Evolutionary conservation across 2,888 invertebrate genomes (phyloP), one percentile per base, ranked within the genome.

Genomic region (Euspilapteryx auroguttella): DNA sequence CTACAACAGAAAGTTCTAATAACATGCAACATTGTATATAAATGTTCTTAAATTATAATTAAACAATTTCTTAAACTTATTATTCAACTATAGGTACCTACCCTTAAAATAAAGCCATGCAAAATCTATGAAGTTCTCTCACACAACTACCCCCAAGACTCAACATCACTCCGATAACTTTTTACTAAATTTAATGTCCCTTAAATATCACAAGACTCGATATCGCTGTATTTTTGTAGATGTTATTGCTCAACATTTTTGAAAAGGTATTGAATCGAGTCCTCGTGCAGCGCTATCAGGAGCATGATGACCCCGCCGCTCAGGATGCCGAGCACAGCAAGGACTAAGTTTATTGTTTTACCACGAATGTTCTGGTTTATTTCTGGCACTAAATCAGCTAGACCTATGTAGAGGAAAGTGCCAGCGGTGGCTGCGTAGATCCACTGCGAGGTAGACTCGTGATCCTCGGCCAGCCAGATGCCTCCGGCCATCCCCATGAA

Each of bases 361-460:
- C 71, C 68, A 38, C 75, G 61, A 42, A 77, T 68, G 44, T 76
- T 76, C 35, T 63, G 61, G 45, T 78, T 78, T 51, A 82, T 69
- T 56, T 82, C 82, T 4, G 82, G 82, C 31, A 89, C 85, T 69
- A 90, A 77, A 61, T 89, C 88, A 1, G 89, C 87, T 29, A 90
- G 73, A 3, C 88, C 87, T 34, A 90, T 87, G 48, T 89, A 90
- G 10, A 90, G 71, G 53, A 90, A 90, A 30, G 87, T 86, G 2
- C 90, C 89, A 4, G 86, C 89, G 2, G 89, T 87, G 7, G 82
- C 81, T 2, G 88, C 85, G 54, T 88, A 89, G 32, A 90, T 85
- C 86, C 88, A 89, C 35, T 82, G 80, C 1, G 84, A 83, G 30
- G 85, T 82, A 7, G 81, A 78, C 29, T 79, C 77, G 30, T 88